Conservation (phyloP, 2,797 vertebrate species). For the Peromyscus eremicus region DNA sequence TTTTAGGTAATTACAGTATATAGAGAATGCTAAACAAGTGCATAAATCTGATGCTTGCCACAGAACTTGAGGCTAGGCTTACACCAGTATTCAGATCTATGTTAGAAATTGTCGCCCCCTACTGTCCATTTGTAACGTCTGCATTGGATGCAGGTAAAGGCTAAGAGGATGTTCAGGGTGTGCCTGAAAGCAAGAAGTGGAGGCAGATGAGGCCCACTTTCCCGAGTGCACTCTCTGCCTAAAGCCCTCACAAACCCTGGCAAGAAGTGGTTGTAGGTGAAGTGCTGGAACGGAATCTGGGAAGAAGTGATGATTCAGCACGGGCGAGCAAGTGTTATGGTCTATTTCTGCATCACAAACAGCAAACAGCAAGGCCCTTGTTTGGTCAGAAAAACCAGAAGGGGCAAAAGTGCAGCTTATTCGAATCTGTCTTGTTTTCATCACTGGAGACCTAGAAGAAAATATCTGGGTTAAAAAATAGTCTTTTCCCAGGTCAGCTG, state of each 20-base stretch:
- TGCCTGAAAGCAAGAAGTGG: neutral
- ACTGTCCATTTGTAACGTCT: conserved; percentile 7
- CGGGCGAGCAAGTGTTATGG: rapidly evolving
- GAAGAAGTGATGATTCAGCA: rapidly evolving
- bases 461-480: neutral
- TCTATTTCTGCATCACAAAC: neutral
- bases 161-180: neutral
- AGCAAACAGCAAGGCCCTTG: neutral
- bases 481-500: neutral
- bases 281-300: neutral
- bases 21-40: conserved; percentile 6
- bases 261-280: neutral
- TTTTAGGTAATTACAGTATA: neutral
- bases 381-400: neutral
- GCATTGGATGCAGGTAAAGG: neutral
- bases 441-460: neutral
- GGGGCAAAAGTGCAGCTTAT: neutral
- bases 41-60: conserved; percentile 1
- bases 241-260: neutral
- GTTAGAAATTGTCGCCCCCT: neutral
- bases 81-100: neutral
- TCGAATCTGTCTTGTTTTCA: neutral
- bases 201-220: neutral
- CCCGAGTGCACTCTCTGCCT: neutral
- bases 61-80: conserved; percentile 3